Evolutionary conservation across 2,888 invertebrate genomes (phyloP).

Genomic region (Rotaria macrura): DNA sequence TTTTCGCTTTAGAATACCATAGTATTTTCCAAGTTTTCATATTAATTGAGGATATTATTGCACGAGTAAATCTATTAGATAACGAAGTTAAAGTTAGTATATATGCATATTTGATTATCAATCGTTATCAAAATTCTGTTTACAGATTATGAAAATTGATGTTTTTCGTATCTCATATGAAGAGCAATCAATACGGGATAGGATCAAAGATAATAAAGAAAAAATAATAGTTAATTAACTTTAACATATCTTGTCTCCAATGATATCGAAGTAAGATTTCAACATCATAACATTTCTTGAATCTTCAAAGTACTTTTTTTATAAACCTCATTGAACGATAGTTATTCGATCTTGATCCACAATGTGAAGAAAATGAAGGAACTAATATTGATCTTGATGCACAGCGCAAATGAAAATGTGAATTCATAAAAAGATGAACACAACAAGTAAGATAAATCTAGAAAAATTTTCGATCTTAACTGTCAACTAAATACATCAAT

Average conservation of each 20-base stretch:
- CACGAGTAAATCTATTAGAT: constrained; percentile 80
- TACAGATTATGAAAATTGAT: too few relatives aligned
- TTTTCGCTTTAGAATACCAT: background rate
- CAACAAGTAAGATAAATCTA: constrained; percentile 57
- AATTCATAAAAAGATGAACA: constrained; percentile 97
- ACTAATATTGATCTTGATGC: constrained; percentile 96
- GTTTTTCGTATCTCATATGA: constrained; percentile 95
- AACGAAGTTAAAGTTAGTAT: too few relatives aligned
- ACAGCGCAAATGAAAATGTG: constrained; percentile 94
- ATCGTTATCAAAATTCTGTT: too few relatives aligned
- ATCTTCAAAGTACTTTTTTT: too few relatives aligned
- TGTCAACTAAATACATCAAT: too few relatives aligned
- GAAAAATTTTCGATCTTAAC: too few relatives aligned
- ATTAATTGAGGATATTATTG: constrained; percentile 57
- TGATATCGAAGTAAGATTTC: too few relatives aligned
- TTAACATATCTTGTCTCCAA: constrained; percentile 95
- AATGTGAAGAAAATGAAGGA: constrained; percentile 84
- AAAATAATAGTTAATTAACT: constrained; percentile 97
- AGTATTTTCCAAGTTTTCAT: constrained; percentile 23
- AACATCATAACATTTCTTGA: too few relatives aligned
- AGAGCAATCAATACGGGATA: constrained; percentile 86
- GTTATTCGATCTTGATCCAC: constrained; percentile 89
- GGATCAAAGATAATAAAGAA: constrained; percentile 94
- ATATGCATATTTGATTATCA: too few relatives aligned
- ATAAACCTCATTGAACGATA: too few relatives aligned